Conservation (phyloP, 92 coral and sea anemone genomes). For the Umimayanthus chanpuru region DNA sequence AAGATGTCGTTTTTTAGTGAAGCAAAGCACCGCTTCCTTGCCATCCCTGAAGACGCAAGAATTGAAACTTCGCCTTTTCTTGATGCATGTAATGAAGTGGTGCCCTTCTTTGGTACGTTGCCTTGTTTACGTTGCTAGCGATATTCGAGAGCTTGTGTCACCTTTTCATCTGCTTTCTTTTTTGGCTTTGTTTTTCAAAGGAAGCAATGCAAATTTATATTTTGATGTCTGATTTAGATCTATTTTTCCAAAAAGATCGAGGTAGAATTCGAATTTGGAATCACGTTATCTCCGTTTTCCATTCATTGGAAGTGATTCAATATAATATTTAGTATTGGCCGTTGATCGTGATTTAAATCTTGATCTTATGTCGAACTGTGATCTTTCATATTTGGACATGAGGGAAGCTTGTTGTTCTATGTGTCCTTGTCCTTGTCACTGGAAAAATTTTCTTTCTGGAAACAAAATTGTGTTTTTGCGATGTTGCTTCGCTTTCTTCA, state of each 20-base stretch:
- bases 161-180: not conserved
- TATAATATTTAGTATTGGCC: not conserved
- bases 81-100: conserved; percentile 88
- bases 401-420: too few relatives aligned
- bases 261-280: not conserved
- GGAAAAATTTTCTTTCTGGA: not conserved
- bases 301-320: not conserved
- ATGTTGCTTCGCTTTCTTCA: too few relatives aligned
- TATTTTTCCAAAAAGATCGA: not conserved
- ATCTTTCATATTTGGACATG: not conserved
- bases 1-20: conserved; percentile 87
- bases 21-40: conserved; percentile 77
- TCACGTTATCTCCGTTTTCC: not conserved
- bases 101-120: conserved; percentile 94
- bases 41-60: conserved; percentile 81
- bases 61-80: conserved; percentile 88
- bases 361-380: not conserved
- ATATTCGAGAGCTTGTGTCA: not conserved
- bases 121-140: not conserved
- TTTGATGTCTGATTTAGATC: not conserved
- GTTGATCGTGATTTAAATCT: too few relatives aligned
- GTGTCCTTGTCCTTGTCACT: not conserved
- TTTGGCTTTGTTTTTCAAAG: not conserved
- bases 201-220: conserved; percentile 23
- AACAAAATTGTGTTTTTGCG: not conserved